Base-by-base conservation (phyloP, 2,797 vertebrate genomes). In the Vireo griseus region DNA sequence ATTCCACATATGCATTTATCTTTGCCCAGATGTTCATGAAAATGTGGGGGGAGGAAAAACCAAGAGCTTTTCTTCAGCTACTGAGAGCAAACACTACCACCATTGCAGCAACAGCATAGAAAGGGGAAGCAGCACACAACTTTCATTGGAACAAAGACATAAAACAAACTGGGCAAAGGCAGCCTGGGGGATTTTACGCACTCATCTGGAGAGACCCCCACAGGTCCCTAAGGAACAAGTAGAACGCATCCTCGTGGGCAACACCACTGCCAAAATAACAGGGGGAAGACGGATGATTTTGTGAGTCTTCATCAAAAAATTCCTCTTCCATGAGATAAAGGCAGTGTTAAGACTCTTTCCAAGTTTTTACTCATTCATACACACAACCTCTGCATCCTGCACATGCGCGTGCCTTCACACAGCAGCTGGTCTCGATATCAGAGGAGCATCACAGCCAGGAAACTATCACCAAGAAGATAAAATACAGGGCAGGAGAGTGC, bases 361-460 rank as follows among this genome's bases (percentile, higher is more conserved):
- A 55, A 93, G 85, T 58, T 91, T 83, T 51, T 71, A 54, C 65
- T 93, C 93, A 71, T 91, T 91, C 93, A 93, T 67, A 71, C 44
- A 2, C 73, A 25, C 84, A 91, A 88, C 54, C 90, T 94, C 44
- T 42, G 62, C 25, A 31, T 59, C 82, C 72, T 1, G 5, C 91
- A 91, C 85, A 90, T 80, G 91, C 65, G 28, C 1, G 1, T 0
- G 11, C 39, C 88, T 88, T 80, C 47, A 0, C 1, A 0, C 65
- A 37, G 91, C 95, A 96, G 96, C 96, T 95, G 95, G 78, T 94
- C 87, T 72, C 5, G 26, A 90, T 77, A 96, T 66, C 85, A 62
- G 65, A 83, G 68, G 54, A 92, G 76, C 79, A 91, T 83, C 73
- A 17, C 85, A 86, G 96, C 93, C 93, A 94, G 95, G 82, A 95